Percentiles rank a stretch among this genome's conserved stretches.
Evolutionary conservation across 2,888 invertebrate species (phyloP).

Genomic region (Trissonchulus latispiculum): DNA sequence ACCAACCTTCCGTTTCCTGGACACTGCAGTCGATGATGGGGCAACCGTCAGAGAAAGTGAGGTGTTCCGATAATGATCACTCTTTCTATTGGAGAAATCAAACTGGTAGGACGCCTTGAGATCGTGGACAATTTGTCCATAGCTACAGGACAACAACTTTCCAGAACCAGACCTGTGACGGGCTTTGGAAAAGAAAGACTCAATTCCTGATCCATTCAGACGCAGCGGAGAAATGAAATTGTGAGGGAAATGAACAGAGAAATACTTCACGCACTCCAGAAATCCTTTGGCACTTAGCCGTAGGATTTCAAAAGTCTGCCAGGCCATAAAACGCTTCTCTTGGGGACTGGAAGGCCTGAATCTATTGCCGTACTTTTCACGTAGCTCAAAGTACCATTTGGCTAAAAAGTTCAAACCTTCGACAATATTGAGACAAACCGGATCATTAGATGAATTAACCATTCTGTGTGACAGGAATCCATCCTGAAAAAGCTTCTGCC

Average conservation of each 20-base stretch:
- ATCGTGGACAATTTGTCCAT: too few species aligned
- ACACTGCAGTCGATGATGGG: too few species aligned
- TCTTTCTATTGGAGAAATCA: too few species aligned
- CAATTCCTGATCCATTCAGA: slow-evolving; percentile 4
- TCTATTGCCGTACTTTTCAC: neutral
- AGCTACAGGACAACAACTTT: too few species aligned
- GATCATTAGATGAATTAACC: neutral
- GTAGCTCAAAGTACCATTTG: neutral
- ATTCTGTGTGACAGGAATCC: neutral
- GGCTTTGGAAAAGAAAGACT: neutral
- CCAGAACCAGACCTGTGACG: too few species aligned
- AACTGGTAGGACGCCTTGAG: too few species aligned
- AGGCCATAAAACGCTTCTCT: slow-evolving; percentile 9
- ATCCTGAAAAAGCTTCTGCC: neutral
- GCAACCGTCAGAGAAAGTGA: too few species aligned
- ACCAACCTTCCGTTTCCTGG: too few species aligned
- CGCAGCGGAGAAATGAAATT: slow-evolving; percentile 1
- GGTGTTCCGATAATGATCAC: too few species aligned
- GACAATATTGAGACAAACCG: neutral
- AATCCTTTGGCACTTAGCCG: neutral
- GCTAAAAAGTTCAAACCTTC: slow-evolving; percentile 12
- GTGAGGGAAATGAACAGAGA: neutral
- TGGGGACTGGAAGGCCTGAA: neutral
- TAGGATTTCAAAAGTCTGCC: slow-evolving; percentile 1
- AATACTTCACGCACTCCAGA: slow-evolving; percentile 10